phyloP scores from a whole-genome alignment of 2,888 invertebrate species.

The Chrysopilus asiliformis region DNA sequence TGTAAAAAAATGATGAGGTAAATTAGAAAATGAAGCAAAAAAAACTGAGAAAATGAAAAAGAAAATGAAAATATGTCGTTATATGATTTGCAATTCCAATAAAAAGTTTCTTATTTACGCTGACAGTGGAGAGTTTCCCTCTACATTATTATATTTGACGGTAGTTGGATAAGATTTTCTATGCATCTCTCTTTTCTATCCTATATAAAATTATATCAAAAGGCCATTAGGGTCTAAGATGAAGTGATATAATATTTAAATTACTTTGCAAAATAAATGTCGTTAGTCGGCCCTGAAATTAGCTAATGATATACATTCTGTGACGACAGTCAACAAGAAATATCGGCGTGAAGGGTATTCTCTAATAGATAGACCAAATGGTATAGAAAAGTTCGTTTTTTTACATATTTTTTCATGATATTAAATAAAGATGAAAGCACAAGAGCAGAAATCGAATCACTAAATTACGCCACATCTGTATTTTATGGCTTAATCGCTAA shows the following conservation, averaged over 20 bases:
- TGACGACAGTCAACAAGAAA: too few species aligned
- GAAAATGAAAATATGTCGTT: neutral
- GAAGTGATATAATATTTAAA: conserved; percentile 16
- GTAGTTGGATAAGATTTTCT: neutral
- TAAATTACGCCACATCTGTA: conserved; percentile 15
- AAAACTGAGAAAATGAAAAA: too few species aligned
- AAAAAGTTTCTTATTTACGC: conserved; percentile 8
- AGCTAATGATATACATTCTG: conserved; percentile 15
- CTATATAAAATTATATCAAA: conserved; percentile 11
- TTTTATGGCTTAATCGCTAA: too few species aligned
- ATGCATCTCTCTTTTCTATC: neutral
- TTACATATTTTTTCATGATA: too few species aligned
- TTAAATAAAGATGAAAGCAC: too few species aligned
- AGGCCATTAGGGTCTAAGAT: conserved; percentile 15
- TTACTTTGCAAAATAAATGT: conserved; percentile 16
- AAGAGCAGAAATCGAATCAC: conserved; percentile 14
- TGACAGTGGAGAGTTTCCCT: too few species aligned
- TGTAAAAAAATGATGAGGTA: too few species aligned
- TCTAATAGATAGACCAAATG: too few species aligned
- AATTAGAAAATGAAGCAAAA: too few species aligned
- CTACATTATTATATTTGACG: neutral
- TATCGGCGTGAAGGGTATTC: too few species aligned
- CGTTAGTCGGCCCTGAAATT: conserved; percentile 16
- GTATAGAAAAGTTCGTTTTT: too few species aligned
- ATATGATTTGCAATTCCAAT: conserved; percentile 16